Conservation (phyloP, 2,797 vertebrate genomes). For the Basileuterus tristriatus region DNA sequence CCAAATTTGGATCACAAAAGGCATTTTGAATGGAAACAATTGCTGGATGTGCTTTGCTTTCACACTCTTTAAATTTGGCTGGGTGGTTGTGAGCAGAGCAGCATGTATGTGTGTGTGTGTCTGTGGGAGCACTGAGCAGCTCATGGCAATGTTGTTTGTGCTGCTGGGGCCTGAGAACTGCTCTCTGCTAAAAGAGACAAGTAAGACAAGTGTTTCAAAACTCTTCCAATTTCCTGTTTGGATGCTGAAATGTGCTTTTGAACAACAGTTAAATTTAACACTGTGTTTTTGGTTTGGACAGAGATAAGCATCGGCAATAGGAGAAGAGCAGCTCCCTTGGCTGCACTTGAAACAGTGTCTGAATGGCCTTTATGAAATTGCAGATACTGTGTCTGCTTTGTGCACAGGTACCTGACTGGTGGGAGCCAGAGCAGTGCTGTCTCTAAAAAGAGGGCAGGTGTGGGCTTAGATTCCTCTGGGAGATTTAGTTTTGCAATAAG, state of each 20-base stretch:
- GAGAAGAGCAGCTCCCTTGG: neutral
- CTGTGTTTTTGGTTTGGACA: constrained; percentile 17
- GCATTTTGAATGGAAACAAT: constrained; percentile 36
- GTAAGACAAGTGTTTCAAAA: neutral
- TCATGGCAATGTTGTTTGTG: neutral
- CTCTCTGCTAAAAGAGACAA: neutral
- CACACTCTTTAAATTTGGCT: neutral
- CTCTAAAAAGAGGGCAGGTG: neutral
- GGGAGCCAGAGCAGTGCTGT: neutral
- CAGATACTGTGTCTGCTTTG: neutral
- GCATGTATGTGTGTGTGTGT: neutral
- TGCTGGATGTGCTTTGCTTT: constrained; percentile 49
- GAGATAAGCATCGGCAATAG: neutral
- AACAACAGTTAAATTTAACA: neutral
- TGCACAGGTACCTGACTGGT: neutral
- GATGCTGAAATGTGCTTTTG: neutral
- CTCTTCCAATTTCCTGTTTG: neutral
- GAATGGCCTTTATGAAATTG: neutral
- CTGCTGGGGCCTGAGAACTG: neutral
- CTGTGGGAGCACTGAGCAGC: neutral
- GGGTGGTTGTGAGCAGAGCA: neutral
- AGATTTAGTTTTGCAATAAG: neutral
- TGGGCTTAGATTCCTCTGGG: neutral
- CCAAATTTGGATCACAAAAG: neutral
- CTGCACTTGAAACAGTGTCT: neutral